These are phyloP conservation scores for Ctenicera cuprea DNA, from an alignment of 2,888 invertebrate genomes.

Conservation along the genomic window DNA sequence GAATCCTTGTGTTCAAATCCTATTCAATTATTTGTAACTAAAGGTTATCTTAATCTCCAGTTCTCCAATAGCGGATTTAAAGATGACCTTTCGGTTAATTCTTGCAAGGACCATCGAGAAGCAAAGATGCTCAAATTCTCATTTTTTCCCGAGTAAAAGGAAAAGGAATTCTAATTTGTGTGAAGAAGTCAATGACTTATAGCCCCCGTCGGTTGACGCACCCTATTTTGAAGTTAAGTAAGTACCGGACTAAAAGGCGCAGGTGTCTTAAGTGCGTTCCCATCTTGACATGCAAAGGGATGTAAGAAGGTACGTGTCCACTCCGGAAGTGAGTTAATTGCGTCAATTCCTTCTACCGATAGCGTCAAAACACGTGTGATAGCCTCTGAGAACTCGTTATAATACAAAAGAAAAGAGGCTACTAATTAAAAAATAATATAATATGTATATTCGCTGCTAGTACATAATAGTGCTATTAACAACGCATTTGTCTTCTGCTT, in stretches of 20 bases:
- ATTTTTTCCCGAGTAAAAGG: slow-evolving; percentile 2
- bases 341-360: slow-evolving; percentile 66
- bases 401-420: slow-evolving; percentile 44
- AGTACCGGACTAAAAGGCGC: slow-evolving; percentile 48
- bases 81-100: neutral
- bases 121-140: neutral
- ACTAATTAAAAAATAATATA: slow-evolving; percentile 52
- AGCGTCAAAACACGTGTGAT: slow-evolving; percentile 63
- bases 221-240: slow-evolving; percentile 37
- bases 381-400: slow-evolving; percentile 55
- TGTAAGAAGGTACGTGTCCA: slow-evolving; percentile 63
- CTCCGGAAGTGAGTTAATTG: slow-evolving; percentile 70
- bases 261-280: slow-evolving; percentile 57
- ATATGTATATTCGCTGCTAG: slow-evolving; percentile 47
- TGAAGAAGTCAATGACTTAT: slow-evolving; percentile 43
- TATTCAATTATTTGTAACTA: no score
- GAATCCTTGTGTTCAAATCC: no score
- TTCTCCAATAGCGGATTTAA: neutral
- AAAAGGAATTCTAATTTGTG: neutral
- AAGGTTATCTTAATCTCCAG: no score
- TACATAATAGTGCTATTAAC: slow-evolving; percentile 52
- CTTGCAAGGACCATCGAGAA: neutral
- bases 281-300: slow-evolving; percentile 64
- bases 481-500: slow-evolving; percentile 51
- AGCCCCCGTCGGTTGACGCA: slow-evolving; percentile 40